Percentiles rank a stretch among this genome's conserved stretches.
Evolutionary conservation across 2,888 invertebrate genomes (phyloP).

Genomic region (Beris morrisii): DNA sequence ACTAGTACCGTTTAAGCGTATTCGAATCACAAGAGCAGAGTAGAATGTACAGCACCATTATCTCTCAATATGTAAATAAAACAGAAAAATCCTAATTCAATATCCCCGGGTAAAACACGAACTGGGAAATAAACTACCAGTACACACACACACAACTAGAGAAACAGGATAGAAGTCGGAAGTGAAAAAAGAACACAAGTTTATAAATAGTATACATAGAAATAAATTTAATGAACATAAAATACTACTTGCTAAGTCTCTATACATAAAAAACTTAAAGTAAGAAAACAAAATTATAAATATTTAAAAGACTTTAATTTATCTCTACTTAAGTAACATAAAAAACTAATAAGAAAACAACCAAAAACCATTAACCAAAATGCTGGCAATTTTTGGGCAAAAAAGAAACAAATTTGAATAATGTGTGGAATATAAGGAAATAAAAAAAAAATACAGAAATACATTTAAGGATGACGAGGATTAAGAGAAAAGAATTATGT

Average conservation of each 20-base stretch:
- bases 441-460: conserved; percentile 4
- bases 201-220: conserved; percentile 24
- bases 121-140: no score
- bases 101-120: no score
- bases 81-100: no score
- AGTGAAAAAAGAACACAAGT: not conserved
- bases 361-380: conserved; percentile 14
- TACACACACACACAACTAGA: not conserved
- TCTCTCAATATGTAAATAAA: no score
- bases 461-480: conserved; percentile 2
- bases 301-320: no score
- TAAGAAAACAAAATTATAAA: no score
- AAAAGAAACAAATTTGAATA: conserved; percentile 1
- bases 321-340: no score
- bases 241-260: no score
- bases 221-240: not conserved
- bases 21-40: no score
- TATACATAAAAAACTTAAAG: no score
- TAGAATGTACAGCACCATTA: no score
- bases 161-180: not conserved
- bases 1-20: no score
- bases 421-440: conserved; percentile 4
- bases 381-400: conserved; percentile 24
- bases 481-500: conserved; percentile 20
- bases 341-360: not conserved